These are phyloP conservation scores for Tenrec ecaudatus DNA, from an alignment of 2,113 vertebrate genomes.

Conservation along the genomic window DNA sequence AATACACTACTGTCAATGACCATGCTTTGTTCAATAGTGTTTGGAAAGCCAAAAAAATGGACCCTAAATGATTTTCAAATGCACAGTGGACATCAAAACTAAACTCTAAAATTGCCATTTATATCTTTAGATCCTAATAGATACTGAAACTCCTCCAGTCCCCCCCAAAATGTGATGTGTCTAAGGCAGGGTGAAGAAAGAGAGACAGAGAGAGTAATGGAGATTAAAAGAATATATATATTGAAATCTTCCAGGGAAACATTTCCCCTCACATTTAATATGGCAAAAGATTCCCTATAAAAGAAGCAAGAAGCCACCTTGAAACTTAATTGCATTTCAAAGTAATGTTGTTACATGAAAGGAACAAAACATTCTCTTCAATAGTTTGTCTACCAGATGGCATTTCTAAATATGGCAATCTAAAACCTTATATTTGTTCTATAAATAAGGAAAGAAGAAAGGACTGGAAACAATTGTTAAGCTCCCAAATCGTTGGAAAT, in stretches of 20 bases:
- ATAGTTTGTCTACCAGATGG: constrained; percentile 17
- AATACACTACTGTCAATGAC: constrained; percentile 70
- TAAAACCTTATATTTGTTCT: not conserved
- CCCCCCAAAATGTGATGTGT: not conserved
- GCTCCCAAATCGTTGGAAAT: constrained; percentile 55
- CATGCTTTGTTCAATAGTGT: constrained; percentile 70
- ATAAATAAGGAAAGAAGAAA: not conserved
- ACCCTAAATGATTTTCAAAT: constrained; percentile 67
- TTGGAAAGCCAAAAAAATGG: constrained; percentile 73
- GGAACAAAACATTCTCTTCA: constrained; percentile 18
- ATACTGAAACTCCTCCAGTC: constrained; percentile 36
- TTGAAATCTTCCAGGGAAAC: not conserved
- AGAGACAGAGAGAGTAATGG: not conserved
- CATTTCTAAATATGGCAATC: constrained; percentile 42
- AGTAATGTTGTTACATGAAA: not conserved
- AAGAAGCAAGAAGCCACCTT: not conserved
- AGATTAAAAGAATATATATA: constrained; percentile 45
- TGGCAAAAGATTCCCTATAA: constrained; percentile 10
- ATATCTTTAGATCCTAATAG: constrained; percentile 33
- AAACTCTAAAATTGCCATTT: constrained; percentile 70
- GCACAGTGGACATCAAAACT: constrained; percentile 34
- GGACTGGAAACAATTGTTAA: not conserved
- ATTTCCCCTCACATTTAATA: not conserved
- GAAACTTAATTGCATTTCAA: constrained; percentile 62
- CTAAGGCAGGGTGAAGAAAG: not conserved